Conservation (phyloP, 2,113 vertebrate genomes). For the Vimba vimba region DNA sequence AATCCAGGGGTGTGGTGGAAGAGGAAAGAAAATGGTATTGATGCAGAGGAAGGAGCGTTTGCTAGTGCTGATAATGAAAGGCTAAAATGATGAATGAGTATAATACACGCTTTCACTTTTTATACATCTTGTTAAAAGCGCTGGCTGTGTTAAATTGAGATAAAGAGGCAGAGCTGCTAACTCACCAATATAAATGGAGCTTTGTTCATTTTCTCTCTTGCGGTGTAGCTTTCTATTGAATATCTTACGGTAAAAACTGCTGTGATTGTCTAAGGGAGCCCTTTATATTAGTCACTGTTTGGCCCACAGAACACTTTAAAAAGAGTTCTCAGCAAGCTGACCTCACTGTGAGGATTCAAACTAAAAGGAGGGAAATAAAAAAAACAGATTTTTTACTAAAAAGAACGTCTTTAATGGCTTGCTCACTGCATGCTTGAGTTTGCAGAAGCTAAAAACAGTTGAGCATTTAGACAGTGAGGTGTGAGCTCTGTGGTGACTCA, state of each 20-base stretch:
- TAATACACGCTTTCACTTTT: constrained; percentile 74
- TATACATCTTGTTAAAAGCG: constrained; percentile 74
- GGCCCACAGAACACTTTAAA: background rate
- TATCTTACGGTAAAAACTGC: constrained; percentile 56
- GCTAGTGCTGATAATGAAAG: constrained; percentile 70
- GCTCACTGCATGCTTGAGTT: constrained; percentile 14
- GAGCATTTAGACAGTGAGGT: background rate
- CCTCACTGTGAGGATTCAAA: background rate
- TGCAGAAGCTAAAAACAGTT: background rate
- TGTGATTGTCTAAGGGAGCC: background rate
- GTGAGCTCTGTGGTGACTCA: constrained; percentile 3
- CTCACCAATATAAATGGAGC: constrained; percentile 59
- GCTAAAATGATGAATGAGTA: constrained; percentile 74
- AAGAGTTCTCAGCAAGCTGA: background rate
- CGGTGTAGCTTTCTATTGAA: constrained; percentile 48
- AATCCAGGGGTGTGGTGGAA: constrained; percentile 47
- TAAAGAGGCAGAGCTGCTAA: constrained; percentile 61
- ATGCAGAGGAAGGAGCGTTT: constrained; percentile 56
- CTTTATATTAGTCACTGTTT: constrained; percentile 13
- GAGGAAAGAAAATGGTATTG: constrained; percentile 67
- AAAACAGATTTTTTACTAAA: background rate
- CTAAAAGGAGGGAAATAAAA: background rate
- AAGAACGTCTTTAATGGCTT: constrained; percentile 7
- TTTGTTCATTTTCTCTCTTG: constrained; percentile 61
- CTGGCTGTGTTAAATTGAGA: constrained; percentile 67